Conservation (phyloP, 2,888 invertebrate species). For the Pseudanteris insignis region DNA sequence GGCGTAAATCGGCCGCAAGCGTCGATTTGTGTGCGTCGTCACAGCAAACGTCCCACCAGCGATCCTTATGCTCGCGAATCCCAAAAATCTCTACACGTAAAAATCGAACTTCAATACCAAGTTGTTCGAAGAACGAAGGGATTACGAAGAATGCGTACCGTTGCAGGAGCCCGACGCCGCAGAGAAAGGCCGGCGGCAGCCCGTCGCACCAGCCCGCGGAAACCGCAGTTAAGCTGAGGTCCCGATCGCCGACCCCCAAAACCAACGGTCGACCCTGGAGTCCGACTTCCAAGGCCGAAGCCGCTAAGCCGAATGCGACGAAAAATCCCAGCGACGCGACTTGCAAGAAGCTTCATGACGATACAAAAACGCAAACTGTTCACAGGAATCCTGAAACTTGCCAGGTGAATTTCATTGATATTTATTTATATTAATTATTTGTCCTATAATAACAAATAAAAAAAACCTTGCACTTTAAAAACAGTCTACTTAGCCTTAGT, state of each 20-base stretch:
- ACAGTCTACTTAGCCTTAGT: no score
- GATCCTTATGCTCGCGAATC: conserved; percentile 58
- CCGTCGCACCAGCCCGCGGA: conserved; percentile 53
- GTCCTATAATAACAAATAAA: no score
- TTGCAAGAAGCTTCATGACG: conserved; percentile 49
- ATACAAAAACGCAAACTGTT: conserved; percentile 51
- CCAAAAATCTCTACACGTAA: conserved; percentile 67
- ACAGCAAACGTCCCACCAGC: conserved; percentile 51
- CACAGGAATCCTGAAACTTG: conserved; percentile 53
- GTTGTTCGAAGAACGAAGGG: conserved; percentile 49
- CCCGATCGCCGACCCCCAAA: conserved; percentile 67
- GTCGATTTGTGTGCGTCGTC: conserved; percentile 65
- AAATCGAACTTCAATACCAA: conserved; percentile 69
- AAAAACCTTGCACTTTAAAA: no score
- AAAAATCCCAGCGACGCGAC: conserved; percentile 44
- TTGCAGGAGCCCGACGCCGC: conserved; percentile 69
- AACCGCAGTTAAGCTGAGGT: conserved; percentile 53
- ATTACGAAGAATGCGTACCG: conserved; percentile 58
- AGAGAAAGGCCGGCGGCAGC: conserved; percentile 66
- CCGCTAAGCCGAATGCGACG: conserved; percentile 25
- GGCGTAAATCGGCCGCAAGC: conserved; percentile 68
- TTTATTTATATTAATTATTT: no score
- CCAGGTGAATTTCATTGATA: conserved; percentile 47
- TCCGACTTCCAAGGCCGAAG: conserved; percentile 52
- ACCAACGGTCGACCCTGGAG: conserved; percentile 57